Base-by-base conservation (phyloP, 2,797 vertebrate species). In the Chromis chromis region DNA sequence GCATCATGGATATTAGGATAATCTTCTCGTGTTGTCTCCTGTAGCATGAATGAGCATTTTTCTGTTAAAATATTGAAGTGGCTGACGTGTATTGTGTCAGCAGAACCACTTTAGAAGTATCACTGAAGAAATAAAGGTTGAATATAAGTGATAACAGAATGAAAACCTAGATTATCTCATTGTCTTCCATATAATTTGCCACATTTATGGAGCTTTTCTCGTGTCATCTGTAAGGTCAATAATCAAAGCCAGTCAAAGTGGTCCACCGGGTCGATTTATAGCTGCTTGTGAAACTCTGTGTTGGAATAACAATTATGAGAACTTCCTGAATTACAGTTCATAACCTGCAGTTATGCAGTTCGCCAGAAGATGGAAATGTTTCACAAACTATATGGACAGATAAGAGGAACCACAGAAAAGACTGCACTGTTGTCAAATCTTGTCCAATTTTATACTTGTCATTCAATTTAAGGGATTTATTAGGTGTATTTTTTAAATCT, bases 331-430 rank as follows among this genome's bases (percentile, higher is more conserved):
- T 17, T 42, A 42, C 4, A 40, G 13, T 39, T n/a, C 58, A 48
- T 36, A 33, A 56, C 59, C 33, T 83, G 72, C 56, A 72, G 33
- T 65, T 52, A 27, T 65, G 66, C 16, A 19, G 7, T 40, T 75
- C 59, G 10, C 75, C 77, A 78, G 57, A 62, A 68, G 76, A 84
- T 80, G 57, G 69, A 76, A 71, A 65, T 71, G 62, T 78, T 67
- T 68, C 24, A 58, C 64, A 64, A 55, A 22, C 55, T 14, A 61
- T 9, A 3, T 22, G 16, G 10, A 24, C 1, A 36, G 9, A 25
- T 13, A 70, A 57, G n/a, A 25, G 55, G 7, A 54, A 13, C 22
- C 22, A 22, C 5, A 31, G 17, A 21, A 17, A 28, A 14, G 2
- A 44, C 21, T 1, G 12, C 10, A 33, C 0, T 58, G 44, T 31